Conservation (phyloP, 1,140 invertebrate genomes). For the Hycleus phaleratus region DNA sequence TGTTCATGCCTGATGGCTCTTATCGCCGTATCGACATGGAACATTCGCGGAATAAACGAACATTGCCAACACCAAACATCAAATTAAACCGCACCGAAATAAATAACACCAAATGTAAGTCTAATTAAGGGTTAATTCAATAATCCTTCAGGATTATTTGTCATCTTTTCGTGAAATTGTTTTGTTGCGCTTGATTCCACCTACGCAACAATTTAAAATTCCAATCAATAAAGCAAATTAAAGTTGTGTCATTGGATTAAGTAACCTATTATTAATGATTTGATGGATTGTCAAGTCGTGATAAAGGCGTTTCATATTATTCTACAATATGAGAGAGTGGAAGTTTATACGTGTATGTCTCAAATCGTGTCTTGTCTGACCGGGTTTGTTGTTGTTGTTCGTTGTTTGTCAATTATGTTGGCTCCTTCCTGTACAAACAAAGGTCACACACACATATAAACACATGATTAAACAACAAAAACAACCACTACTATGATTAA, state of each 20-base stretch:
- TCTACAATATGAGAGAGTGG: background rate
- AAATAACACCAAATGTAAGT: too few species aligned
- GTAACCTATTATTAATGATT: constrained; percentile 27
- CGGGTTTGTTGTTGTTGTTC: constrained; percentile 4
- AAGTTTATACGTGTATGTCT: background rate
- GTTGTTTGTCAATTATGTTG: background rate
- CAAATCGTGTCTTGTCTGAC: constrained; percentile 24
- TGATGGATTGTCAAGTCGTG: constrained; percentile 29
- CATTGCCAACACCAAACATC: too few species aligned
- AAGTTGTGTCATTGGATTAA: constrained; percentile 21
- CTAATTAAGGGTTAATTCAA: too few species aligned
- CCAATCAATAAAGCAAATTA: constrained; percentile 18
- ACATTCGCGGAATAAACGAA: background rate
- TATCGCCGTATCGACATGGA: constrained; percentile 31
- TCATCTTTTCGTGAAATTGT: too few species aligned
- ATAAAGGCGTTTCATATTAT: constrained; percentile 27
- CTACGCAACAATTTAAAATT: constrained; percentile 13
- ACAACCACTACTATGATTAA: constrained; percentile 12
- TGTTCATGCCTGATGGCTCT: constrained; percentile 29
- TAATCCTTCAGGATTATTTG: too few species aligned
- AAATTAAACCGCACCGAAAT: too few species aligned
- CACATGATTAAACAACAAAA: constrained; percentile 5
- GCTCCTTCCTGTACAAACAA: constrained; percentile 21
- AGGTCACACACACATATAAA: constrained; percentile 15
- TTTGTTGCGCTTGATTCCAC: background rate